Evolutionary conservation across 2,113 vertebrate species (phyloP), one percentile per base, ranked within the genome.

Genomic region (Brienomyrus longianalis): DNA sequence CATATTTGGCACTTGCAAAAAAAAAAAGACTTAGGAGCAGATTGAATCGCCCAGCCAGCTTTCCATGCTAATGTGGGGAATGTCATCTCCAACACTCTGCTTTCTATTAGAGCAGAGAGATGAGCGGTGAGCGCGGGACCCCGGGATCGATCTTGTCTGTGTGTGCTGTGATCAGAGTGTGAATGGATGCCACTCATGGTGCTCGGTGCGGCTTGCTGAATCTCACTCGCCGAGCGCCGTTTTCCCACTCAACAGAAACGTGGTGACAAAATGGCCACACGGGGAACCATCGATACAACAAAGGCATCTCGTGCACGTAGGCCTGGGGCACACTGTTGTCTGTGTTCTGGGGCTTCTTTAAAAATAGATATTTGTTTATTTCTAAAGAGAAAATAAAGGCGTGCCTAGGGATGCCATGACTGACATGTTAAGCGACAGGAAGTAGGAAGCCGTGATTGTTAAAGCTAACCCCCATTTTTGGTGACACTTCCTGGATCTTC

Each of bases 21-120:
- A 83, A 66, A 50, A 54, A 27, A 23, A 7, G 54, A 10, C 23
- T 48, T 51, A n/a, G 90, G 51, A 43, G 39, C 43, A 83, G 90
- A 90, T 90, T 88, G 74, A 90, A 88, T 88, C 89, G 54, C 66
- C 70, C 31, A 62, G 85, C 21, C 50, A 66, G 47, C 86, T 80
- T 74, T 90, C 86, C 66, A 87, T 90, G 89, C 70, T 90, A 88
- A 90, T 90, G 39, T 15, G 19, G 70, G 23, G 62, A 90, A 74
- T 88, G 62, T 87, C 66, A 83, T 90, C 66, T 87, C 84, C 62
- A 88, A 66, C 17, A 13, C 70, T 19, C 70, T 80, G 66, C 89
- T 80, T 83, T 90, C 66, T 70, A 90, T 54, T 88, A 87, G 62
- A 56, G 70, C 35, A 54, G 47, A 56, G 89, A 87, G 19, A 87